Evolutionary conservation across 2,113 vertebrate species (phyloP).

Genomic region (Podiceps cristatus): DNA sequence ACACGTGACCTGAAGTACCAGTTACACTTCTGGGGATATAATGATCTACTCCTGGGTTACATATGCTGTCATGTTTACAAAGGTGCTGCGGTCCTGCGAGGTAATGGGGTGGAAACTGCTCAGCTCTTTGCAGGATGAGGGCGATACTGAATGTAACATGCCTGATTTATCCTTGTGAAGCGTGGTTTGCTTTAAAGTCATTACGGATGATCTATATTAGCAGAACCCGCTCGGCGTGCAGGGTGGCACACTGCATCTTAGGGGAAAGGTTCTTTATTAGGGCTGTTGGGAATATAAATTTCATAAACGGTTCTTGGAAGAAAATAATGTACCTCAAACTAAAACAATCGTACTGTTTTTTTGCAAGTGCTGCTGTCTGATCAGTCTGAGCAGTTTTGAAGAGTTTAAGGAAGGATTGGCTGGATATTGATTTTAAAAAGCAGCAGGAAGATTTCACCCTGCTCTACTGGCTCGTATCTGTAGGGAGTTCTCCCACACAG

Average conservation of each 20-base stretch:
- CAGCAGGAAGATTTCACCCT: not conserved
- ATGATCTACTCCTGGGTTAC: not conserved
- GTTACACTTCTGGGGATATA: not conserved
- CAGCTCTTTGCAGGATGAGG: not conserved
- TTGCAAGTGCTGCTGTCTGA: not conserved
- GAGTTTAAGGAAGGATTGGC: not conserved
- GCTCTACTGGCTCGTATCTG: not conserved
- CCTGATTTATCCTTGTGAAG: not conserved
- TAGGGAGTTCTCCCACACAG: not conserved
- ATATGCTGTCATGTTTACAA: not conserved
- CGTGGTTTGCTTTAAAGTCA: not conserved
- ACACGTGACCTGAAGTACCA: not conserved
- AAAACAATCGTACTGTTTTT: not conserved
- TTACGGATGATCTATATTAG: not conserved
- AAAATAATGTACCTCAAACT: not conserved
- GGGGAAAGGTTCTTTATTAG: not conserved
- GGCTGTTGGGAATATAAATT: not conserved
- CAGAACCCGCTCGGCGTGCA: not conserved
- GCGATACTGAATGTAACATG: fast-evolving
- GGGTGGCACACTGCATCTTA: fast-evolving
- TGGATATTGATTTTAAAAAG: not conserved
- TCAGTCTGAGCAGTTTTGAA: not conserved
- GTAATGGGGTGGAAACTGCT: not conserved
- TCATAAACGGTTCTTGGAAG: not conserved
- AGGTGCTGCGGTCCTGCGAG: not conserved